Conservation (phyloP, 2,888 invertebrate species). For the Meteorus cinctellus region DNA sequence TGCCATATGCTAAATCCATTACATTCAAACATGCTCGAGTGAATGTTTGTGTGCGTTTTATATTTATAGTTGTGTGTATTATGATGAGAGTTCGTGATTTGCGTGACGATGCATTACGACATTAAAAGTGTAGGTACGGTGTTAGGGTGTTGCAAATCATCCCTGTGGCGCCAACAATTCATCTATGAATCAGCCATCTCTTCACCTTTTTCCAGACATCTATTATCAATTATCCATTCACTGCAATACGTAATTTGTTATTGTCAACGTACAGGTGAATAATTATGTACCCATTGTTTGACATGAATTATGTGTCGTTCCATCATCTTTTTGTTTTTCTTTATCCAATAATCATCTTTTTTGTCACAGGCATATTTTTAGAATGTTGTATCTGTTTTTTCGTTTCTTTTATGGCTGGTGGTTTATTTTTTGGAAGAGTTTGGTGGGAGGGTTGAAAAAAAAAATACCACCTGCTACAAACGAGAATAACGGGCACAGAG, state of each 20-base stretch:
- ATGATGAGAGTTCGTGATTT: slow-evolving; percentile 13
- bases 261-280: slow-evolving; percentile 26
- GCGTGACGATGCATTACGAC: slow-evolving; percentile 31
- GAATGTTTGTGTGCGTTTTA: neutral
- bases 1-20: slow-evolving; percentile 36
- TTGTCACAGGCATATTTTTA: slow-evolving; percentile 10
- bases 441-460: neutral
- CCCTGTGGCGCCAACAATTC: slow-evolving; percentile 6
- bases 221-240: slow-evolving; percentile 31
- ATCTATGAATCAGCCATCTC: neutral
- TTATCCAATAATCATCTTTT: slow-evolving; percentile 4
- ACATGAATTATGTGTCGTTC: slow-evolving; percentile 39
- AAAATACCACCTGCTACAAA: slow-evolving; percentile 25
- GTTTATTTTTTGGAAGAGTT: neutral
- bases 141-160: slow-evolving; percentile 32
- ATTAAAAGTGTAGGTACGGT: slow-evolving; percentile 30
- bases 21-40: slow-evolving; percentile 14
- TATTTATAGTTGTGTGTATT: neutral
- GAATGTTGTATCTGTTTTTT: slow-evolving; percentile 9
- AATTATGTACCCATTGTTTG: slow-evolving; percentile 28
- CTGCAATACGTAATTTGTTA: slow-evolving; percentile 25
- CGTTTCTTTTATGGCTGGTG: slow-evolving; percentile 8
- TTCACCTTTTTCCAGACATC: slow-evolving; percentile 16
- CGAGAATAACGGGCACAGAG: neutral
- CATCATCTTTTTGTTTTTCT: slow-evolving; percentile 22